Percentiles rank a stretch among this genome's conserved stretches.
These are phyloP conservation scores for Fragum fragum DNA, from an alignment of 2,888 invertebrate genomes.

Conservation along the genomic window DNA sequence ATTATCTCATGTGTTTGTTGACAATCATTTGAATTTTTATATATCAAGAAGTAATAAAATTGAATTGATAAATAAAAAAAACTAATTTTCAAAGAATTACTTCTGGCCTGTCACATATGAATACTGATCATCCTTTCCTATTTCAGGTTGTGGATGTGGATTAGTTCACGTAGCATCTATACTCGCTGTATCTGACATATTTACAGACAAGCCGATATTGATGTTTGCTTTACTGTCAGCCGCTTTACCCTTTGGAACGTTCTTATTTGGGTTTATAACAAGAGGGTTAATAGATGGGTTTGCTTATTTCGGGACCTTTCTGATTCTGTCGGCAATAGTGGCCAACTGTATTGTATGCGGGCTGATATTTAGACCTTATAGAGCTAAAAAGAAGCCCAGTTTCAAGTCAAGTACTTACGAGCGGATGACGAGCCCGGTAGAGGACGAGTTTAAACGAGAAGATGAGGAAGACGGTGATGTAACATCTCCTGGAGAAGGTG, in stretches of 20 bases:
- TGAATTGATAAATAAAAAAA: not conserved
- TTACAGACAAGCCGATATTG: conserved; percentile 15
- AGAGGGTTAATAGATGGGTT: conserved; percentile 31
- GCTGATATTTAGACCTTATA: conserved; percentile 36
- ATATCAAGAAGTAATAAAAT: not conserved
- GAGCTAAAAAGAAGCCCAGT: not conserved
- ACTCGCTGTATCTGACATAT: conserved; percentile 31
- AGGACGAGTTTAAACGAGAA: not conserved
- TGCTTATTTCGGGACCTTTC: conserved; percentile 39
- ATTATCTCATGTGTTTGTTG: no score
- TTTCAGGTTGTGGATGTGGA: conserved; percentile 35
- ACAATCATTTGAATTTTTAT: not conserved
- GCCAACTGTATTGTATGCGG: conserved; percentile 34
- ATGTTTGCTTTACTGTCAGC: conserved; percentile 18
- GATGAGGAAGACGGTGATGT: not conserved
- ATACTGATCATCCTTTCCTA: not conserved
- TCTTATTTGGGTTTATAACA: conserved; percentile 36
- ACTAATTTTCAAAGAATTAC: not conserved
- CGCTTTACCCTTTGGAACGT: conserved; percentile 29
- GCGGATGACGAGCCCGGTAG: conserved; percentile 11
- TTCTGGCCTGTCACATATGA: not conserved
- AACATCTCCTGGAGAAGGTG: not conserved
- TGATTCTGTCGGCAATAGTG: conserved; percentile 36
- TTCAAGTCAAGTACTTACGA: conserved; percentile 4
- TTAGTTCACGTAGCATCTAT: conserved; percentile 26